A percentile compares a stretch with the other conserved stretches of the same genome.
Conservation (phyloP, 1,140 invertebrate genomes). For the Halictus rubicundus region DNA sequence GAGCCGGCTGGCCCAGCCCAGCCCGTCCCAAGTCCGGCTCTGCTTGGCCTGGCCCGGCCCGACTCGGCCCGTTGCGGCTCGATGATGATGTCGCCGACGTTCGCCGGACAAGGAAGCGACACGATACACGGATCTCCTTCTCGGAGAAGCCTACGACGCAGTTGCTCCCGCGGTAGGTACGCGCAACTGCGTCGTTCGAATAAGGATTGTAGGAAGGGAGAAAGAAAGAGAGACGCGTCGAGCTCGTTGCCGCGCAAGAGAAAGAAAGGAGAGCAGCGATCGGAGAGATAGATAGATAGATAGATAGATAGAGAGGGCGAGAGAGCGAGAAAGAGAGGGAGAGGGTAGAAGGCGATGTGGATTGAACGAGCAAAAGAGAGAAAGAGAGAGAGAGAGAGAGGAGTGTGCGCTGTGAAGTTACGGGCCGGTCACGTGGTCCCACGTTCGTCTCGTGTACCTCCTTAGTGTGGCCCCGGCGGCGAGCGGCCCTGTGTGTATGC, state of each 20-base stretch:
- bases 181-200: conserved; percentile 69
- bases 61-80: background rate
- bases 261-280: background rate
- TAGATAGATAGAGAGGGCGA: background rate
- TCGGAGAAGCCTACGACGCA: conserved; percentile 61
- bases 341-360: background rate
- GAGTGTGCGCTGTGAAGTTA: conserved; percentile 57
- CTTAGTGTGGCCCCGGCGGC: conserved; percentile 20
- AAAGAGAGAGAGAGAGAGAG: conserved; percentile 12
- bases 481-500: background rate
- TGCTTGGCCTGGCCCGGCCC: too few species aligned
- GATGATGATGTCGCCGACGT: conserved; percentile 1
- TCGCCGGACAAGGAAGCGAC: conserved; percentile 59
- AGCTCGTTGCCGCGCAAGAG: conserved; percentile 4
- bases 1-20: background rate
- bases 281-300: background rate
- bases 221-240: conserved; percentile 5
- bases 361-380: conserved; percentile 7
- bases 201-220: conserved; percentile 53
- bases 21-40: background rate
- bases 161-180: conserved; percentile 63
- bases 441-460: conserved; percentile 56
- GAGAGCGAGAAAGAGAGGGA: conserved; percentile 15
- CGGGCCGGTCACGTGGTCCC: conserved; percentile 63
- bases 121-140: conserved; percentile 49